Evolutionary conservation across 1,140 invertebrate genomes (phyloP).

Genomic region (Sipha flava): DNA sequence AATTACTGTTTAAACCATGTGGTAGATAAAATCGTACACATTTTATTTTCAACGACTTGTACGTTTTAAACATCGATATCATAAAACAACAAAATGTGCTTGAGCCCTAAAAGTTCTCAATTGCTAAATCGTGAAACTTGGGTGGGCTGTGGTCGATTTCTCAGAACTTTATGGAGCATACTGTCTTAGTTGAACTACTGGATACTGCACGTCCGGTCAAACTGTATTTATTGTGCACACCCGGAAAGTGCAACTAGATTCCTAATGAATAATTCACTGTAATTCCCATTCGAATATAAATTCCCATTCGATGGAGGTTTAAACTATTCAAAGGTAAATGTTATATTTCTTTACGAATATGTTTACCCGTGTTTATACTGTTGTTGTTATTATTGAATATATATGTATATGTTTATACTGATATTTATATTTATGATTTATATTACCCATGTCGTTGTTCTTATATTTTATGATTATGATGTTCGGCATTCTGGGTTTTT

Average conservation of each 20-base stretch:
- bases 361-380: background rate
- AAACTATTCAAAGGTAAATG: background rate
- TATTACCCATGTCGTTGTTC: no score
- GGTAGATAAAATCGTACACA: no score
- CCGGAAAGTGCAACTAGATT: background rate
- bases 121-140: background rate
- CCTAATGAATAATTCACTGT: slow-evolving; percentile 5
- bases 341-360: background rate
- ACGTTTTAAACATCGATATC: no score
- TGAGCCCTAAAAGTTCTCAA: background rate
- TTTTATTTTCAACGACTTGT: no score
- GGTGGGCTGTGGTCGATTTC: background rate
- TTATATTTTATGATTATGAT: no score
- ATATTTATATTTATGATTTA: no score
- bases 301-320: background rate
- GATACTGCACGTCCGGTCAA: background rate
- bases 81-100: no score
- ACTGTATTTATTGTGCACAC: background rate
- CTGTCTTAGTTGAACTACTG: background rate
- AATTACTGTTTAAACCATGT: no score
- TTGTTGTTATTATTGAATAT: no score
- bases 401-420: no score
- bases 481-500: background rate
- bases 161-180: background rate
- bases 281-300: background rate